Conservation (phyloP, 2,888 invertebrate species). For the Catocala fraxini region DNA sequence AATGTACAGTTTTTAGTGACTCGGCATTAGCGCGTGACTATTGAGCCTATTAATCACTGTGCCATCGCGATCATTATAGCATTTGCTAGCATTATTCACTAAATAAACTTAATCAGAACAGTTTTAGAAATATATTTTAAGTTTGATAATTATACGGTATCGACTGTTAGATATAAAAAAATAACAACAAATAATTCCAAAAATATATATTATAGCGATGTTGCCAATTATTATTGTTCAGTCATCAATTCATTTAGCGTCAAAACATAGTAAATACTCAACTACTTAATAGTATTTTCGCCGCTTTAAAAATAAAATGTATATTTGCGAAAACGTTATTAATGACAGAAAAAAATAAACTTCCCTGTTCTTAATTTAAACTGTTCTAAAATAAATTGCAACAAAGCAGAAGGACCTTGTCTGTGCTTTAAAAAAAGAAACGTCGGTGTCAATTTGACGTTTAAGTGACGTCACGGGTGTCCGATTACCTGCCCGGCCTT, state of each 20-base stretch:
- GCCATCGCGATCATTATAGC: no score
- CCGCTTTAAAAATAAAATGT: constrained; percentile 38
- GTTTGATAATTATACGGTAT: no score
- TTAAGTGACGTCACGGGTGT: constrained; percentile 72
- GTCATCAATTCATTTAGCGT: constrained; percentile 1
- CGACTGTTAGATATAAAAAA: no score
- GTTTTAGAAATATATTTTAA: no score
- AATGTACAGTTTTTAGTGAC: no score
- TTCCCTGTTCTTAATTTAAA: constrained; percentile 30
- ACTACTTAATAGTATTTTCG: constrained; percentile 3
- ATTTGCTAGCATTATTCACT: no score
- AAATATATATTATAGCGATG: constrained; percentile 85
- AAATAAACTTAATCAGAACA: no score
- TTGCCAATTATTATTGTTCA: constrained; percentile 71
- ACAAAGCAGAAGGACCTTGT: constrained; percentile 41
- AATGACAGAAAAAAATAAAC: constrained; percentile 1
- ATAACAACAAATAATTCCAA: background rate
- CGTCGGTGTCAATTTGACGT: constrained; percentile 59
- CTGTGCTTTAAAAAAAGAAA: constrained; percentile 15
- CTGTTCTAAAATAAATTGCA: constrained; percentile 20
- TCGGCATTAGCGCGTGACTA: no score
- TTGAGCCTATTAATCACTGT: no score
- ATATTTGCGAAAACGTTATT: constrained; percentile 17
- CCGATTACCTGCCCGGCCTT: constrained; percentile 81
- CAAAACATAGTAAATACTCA: constrained; percentile 7